phyloP scores from a whole-genome alignment of 1,140 invertebrate genomes.

The Bombus superbus region DNA sequence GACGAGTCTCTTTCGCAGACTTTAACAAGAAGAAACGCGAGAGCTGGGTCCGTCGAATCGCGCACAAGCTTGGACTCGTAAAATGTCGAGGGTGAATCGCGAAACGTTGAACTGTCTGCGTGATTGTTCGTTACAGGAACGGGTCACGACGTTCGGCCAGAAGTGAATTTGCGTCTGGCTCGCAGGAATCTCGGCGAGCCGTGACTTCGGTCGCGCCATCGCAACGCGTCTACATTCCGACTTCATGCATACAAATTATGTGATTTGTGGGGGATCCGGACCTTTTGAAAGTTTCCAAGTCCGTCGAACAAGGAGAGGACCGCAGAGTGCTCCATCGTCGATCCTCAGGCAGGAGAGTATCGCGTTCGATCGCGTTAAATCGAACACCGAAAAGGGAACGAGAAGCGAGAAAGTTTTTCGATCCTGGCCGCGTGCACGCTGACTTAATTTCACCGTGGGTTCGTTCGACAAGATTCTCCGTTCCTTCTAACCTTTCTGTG shows the following conservation, averaged over 20 bases:
- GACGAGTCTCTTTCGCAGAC: slow-evolving; percentile 3
- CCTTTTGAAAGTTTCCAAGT: slow-evolving; percentile 44
- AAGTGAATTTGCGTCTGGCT: slow-evolving; percentile 47
- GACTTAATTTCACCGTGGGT: neutral
- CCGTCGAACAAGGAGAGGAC: neutral
- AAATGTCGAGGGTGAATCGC: slow-evolving; percentile 12
- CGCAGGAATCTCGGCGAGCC: slow-evolving; percentile 47
- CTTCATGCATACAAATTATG: slow-evolving; percentile 57
- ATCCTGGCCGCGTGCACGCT: neutral
- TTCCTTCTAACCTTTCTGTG: neutral
- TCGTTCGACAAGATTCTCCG: neutral
- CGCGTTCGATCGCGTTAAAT: slow-evolving; percentile 22
- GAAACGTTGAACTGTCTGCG: slow-evolving; percentile 35
- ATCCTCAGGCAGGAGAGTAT: neutral
- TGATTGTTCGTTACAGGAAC: slow-evolving; percentile 44
- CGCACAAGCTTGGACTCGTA: neutral
- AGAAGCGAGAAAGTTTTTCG: slow-evolving; percentile 14
- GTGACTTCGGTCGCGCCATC: slow-evolving; percentile 34
- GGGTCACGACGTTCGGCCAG: neutral
- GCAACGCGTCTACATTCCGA: slow-evolving; percentile 53
- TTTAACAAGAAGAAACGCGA: slow-evolving; percentile 35
- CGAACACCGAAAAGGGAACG: neutral
- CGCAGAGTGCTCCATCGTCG: neutral
- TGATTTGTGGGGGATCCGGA: slow-evolving; percentile 47
- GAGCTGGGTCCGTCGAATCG: neutral